Percentiles rank a stretch among this genome's conserved stretches.
These are phyloP conservation scores for Caenorhabditis plicata DNA, from an alignment of 2,888 invertebrate genomes.

Conservation along the genomic window DNA sequence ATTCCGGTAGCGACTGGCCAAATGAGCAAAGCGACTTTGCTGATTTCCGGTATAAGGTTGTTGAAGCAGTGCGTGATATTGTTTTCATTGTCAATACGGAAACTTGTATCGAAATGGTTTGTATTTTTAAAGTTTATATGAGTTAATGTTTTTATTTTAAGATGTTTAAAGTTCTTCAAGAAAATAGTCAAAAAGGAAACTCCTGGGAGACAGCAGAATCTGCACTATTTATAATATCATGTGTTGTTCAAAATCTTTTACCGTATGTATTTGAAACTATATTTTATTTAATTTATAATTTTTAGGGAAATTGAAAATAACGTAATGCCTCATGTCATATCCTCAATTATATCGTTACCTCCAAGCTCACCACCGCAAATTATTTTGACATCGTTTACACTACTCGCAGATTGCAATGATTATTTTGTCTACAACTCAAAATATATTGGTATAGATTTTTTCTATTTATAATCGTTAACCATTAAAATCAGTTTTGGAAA, in stretches of 20 bases:
- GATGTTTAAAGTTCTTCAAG: conserved; percentile 67
- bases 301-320: conserved; percentile 84
- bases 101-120: conserved; percentile 75
- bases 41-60: conserved; percentile 74
- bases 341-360: conserved; percentile 84
- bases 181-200: conserved; percentile 8
- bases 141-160: too few relatives aligned
- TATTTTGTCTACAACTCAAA: conserved; percentile 88
- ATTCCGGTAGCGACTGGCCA: conserved; percentile 80
- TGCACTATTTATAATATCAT: conserved; percentile 88
- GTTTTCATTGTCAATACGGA: conserved; percentile 92
- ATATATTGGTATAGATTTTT: conserved; percentile 71
- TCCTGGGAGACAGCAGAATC: conserved; percentile 90
- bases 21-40: conserved; percentile 81
- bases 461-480: not conserved
- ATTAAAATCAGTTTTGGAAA: not conserved
- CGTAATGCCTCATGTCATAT: conserved; percentile 87
- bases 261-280: conserved; percentile 75
- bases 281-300: conserved; percentile 15
- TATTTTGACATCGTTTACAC: conserved; percentile 77
- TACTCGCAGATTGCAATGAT: conserved; percentile 75
- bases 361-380: conserved; percentile 82
- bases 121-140: not conserved
- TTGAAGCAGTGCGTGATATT: conserved; percentile 91
- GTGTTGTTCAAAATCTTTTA: conserved; percentile 76